These are phyloP conservation scores for Euschistus heros DNA, from an alignment of 1,140 invertebrate genomes.

Conservation along the genomic window DNA sequence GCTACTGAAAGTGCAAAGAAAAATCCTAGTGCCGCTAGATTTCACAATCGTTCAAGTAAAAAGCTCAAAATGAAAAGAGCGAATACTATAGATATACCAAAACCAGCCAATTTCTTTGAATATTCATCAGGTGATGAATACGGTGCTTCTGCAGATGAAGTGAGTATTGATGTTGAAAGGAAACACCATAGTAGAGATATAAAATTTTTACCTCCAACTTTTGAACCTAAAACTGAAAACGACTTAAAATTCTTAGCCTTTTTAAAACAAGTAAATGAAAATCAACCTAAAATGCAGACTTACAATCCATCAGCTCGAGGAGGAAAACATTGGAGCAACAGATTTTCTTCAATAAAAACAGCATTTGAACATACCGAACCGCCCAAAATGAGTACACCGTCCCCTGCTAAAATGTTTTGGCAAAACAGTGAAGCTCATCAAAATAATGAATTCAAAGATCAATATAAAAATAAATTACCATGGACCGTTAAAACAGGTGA, in stretches of 20 bases:
- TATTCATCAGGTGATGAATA: constrained; percentile 32
- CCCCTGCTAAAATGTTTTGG: constrained; percentile 26
- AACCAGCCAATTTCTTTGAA: constrained; percentile 47
- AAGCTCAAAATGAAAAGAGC: constrained; percentile 72
- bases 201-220: constrained; percentile 39
- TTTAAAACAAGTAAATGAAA: constrained; percentile 47
- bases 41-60: constrained; percentile 40
- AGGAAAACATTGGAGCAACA: constrained; percentile 52
- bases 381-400: constrained; percentile 3
- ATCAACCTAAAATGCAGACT: constrained; percentile 25
- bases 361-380: constrained; percentile 50
- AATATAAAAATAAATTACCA: constrained; percentile 32
- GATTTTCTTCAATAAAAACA: constrained; percentile 77
- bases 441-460: constrained; percentile 14
- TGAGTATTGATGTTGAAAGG: constrained; percentile 8
- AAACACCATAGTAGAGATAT: not conserved
- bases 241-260: constrained; percentile 74
- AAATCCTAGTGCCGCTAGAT: constrained; percentile 31
- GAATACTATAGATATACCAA: constrained; percentile 78
- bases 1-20: constrained; percentile 34
- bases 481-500: constrained; percentile 32
- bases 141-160: constrained; percentile 27
- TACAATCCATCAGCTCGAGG: constrained; percentile 33
- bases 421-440: constrained; percentile 18
- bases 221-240: constrained; percentile 70